A percentile compares a stretch with the other conserved stretches of the same genome.
Evolutionary conservation across 2,888 invertebrate species (phyloP).

Genomic region (Petrophora chlorosata): DNA sequence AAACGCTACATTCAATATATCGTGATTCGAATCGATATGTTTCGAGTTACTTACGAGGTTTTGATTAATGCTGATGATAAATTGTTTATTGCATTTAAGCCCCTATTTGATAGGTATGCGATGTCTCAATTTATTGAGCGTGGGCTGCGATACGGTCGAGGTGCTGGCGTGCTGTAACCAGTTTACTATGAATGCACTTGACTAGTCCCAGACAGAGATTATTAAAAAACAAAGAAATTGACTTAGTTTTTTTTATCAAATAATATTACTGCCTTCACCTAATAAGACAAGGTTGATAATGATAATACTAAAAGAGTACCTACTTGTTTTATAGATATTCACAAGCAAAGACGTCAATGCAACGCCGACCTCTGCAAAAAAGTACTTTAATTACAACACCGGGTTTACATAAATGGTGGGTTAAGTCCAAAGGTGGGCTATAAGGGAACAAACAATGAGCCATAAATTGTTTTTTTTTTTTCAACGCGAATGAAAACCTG

Average conservation of each 20-base stretch:
- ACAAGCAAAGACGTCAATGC: conserved; percentile 7
- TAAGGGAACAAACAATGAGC: conserved; percentile 22
- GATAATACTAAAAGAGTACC: conserved; percentile 5
- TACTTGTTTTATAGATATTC: conserved; percentile 2
- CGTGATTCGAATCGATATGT: conserved; percentile 42
- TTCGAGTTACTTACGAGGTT: conserved; percentile 38
- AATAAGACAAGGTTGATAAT: conserved; percentile 1
- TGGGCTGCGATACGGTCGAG: conserved; percentile 33
- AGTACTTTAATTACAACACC: conserved; percentile 22
- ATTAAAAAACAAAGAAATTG: too few relatives aligned
- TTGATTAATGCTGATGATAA: conserved; percentile 43
- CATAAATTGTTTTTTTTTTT: conserved; percentile 22
- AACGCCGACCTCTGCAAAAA: conserved; percentile 13
- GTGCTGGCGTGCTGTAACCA: conserved; percentile 27
- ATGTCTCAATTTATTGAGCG: conserved; percentile 49
- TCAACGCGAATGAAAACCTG: not conserved
- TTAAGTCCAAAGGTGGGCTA: conserved; percentile 20
- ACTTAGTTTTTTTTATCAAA: too few relatives aligned
- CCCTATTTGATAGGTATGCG: conserved; percentile 42
- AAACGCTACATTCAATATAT: conserved; percentile 37
- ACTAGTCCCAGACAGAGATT: conserved; percentile 13
- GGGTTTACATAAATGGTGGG: conserved; percentile 21
- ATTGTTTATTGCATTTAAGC: conserved; percentile 39
- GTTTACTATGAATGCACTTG: conserved; percentile 31
- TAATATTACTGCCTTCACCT: conserved; percentile 9